Percentiles rank a stretch among this genome's conserved stretches.
These are phyloP conservation scores for Apamea anceps DNA, from an alignment of 2,888 invertebrate species.

Conservation along the genomic window DNA sequence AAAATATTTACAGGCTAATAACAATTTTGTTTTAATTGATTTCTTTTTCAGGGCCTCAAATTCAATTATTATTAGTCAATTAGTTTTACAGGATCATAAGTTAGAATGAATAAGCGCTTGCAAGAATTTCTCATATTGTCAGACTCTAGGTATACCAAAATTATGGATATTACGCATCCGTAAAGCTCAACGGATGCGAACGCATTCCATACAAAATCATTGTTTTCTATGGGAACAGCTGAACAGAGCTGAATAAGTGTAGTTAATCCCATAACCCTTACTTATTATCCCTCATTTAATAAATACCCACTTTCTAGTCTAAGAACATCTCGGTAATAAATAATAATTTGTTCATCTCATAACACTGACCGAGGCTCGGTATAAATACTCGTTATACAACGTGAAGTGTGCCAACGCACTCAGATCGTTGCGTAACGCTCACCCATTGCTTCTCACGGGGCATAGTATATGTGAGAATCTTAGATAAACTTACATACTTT, in stretches of 20 bases:
- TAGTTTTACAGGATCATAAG: background rate
- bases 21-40: constrained; percentile 4
- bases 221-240: too few relatives aligned
- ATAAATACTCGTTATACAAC: constrained; percentile 63
- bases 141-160: background rate
- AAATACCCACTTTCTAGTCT: constrained; percentile 16
- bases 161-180: too few relatives aligned
- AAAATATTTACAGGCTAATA: constrained; percentile 23
- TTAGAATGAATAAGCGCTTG: background rate
- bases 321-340: constrained; percentile 18
- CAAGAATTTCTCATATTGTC: background rate
- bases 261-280: background rate
- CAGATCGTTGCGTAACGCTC: constrained; percentile 70
- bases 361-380: constrained; percentile 32
- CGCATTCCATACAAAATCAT: too few relatives aligned
- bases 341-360: constrained; percentile 35
- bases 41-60: background rate
- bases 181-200: too few relatives aligned
- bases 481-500: constrained; percentile 43
- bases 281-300: background rate
- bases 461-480: constrained; percentile 64
- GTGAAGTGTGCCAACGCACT: constrained; percentile 71
- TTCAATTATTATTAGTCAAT: background rate
- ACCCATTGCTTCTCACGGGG: constrained; percentile 63
- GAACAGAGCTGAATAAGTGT: too few relatives aligned